These are phyloP conservation scores for Nomada goodeniana DNA, from an alignment of 2,888 invertebrate genomes.

Conservation along the genomic window DNA sequence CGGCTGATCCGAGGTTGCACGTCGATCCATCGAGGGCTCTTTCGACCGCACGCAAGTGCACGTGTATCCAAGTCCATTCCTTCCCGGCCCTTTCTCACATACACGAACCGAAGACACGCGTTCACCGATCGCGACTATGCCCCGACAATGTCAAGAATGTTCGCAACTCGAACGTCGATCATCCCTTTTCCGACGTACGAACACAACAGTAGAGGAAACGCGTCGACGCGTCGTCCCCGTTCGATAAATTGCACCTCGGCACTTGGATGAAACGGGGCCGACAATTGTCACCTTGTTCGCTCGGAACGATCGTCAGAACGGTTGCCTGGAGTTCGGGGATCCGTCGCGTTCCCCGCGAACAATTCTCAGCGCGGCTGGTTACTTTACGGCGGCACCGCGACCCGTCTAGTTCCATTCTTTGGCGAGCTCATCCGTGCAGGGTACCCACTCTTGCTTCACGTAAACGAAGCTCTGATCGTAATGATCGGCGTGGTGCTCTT, in stretches of 20 bases:
- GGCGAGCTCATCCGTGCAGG: slow-evolving; percentile 77
- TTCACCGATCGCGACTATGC: slow-evolving; percentile 24
- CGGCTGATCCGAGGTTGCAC: slow-evolving; percentile 18
- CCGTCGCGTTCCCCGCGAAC: not conserved
- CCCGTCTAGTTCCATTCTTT: slow-evolving; percentile 79
- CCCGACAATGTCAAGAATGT: slow-evolving; percentile 11
- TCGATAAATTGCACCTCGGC: too few species aligned
- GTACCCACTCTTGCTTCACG: slow-evolving; percentile 82
- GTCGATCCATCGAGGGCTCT: slow-evolving; percentile 30
- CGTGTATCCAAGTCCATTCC: slow-evolving; percentile 10
- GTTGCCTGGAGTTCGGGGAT: too few species aligned
- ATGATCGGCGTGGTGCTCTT: slow-evolving; percentile 69
- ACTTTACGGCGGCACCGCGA: not conserved
- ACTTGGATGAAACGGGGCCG: too few species aligned
- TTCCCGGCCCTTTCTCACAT: too few species aligned
- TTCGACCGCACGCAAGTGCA: slow-evolving; percentile 26
- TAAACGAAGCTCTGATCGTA: slow-evolving; percentile 80
- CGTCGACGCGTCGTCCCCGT: too few species aligned
- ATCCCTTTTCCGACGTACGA: not conserved
- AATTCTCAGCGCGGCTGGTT: not conserved
- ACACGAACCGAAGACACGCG: slow-evolving; percentile 26
- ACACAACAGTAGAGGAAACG: too few species aligned
- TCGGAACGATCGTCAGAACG: too few species aligned
- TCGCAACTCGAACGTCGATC: not conserved
- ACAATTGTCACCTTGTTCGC: too few species aligned